These are phyloP conservation scores for Caenorhabditis sp. DNA, from an alignment of 2,888 invertebrate genomes.

Conservation along the genomic window DNA sequence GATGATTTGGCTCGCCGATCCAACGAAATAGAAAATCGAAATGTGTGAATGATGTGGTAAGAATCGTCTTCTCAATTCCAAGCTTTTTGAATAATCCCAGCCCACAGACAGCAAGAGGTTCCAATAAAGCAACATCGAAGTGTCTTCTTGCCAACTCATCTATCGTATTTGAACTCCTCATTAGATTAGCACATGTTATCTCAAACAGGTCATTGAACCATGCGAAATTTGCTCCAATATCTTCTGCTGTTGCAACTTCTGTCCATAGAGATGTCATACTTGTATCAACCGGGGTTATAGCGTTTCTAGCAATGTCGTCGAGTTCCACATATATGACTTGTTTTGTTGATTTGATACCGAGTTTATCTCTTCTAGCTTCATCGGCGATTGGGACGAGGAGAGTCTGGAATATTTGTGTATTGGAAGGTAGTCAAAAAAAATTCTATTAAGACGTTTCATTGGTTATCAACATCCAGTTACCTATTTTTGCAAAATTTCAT, in stretches of 20 bases:
- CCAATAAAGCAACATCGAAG: slow-evolving; percentile 31
- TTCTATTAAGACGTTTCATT: too few relatives aligned
- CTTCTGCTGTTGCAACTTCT: slow-evolving; percentile 12
- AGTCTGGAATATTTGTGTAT: too few relatives aligned
- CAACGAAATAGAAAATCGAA: slow-evolving; percentile 22
- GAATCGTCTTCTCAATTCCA: slow-evolving; percentile 25
- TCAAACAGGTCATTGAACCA: slow-evolving; percentile 20
- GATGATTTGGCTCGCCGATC: slow-evolving; percentile 21
- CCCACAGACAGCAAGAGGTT: slow-evolving; percentile 28
- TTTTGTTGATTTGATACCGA: slow-evolving; percentile 5
- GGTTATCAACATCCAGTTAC: too few relatives aligned
- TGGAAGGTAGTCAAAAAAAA: too few relatives aligned
- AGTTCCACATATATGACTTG: slow-evolving; percentile 23
- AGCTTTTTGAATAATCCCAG: slow-evolving; percentile 21
- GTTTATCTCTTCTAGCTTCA: not conserved
- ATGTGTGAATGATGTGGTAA: slow-evolving; percentile 17
- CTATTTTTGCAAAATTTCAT: not conserved
- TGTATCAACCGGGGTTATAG: slow-evolving; percentile 12
- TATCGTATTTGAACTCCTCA: slow-evolving; percentile 10
- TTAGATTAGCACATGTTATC: slow-evolving; percentile 18
- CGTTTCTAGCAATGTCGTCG: slow-evolving; percentile 18
- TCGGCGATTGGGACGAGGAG: slow-evolving; percentile 7
- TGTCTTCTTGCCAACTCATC: slow-evolving; percentile 8
- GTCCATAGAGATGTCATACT: slow-evolving; percentile 24
- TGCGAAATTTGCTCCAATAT: slow-evolving; percentile 16